Evolutionary conservation across 2,797 vertebrate species (phyloP).

Genomic region (Coracias cyanogaster): DNA sequence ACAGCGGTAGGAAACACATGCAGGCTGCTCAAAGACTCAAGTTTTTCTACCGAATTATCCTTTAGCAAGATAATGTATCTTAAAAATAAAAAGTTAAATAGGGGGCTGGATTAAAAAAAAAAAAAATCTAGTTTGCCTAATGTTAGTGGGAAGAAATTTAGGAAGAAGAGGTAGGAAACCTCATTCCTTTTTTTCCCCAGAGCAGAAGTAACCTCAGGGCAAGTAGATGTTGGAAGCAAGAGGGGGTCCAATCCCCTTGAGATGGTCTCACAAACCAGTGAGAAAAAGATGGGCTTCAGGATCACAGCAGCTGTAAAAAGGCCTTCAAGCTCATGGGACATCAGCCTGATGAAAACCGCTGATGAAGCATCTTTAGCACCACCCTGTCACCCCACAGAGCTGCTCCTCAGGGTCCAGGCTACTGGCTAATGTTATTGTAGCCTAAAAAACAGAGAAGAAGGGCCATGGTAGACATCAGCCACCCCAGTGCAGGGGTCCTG

Average conservation of each 20-base stretch:
- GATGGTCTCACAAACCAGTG: not conserved
- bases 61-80: not conserved
- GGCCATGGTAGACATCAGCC: not conserved
- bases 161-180: not conserved
- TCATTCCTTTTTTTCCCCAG: not conserved
- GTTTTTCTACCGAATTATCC: not conserved
- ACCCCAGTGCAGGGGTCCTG: not conserved
- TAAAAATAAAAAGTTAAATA: not conserved
- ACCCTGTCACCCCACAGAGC: not conserved
- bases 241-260: not conserved
- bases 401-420: not conserved
- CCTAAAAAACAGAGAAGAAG: not conserved
- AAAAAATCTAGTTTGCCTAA: not conserved
- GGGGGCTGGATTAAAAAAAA: not conserved
- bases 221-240: not conserved
- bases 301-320: not conserved
- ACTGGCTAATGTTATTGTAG: not conserved
- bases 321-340: not conserved
- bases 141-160: fast-evolving
- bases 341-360: not conserved
- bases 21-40: not conserved
- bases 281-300: not conserved
- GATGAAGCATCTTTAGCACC: not conserved
- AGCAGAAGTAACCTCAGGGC: not conserved
- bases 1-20: not conserved